Evolutionary conservation across 2,113 vertebrate genomes (phyloP).

Genomic region (Etheostoma spectabile): DNA sequence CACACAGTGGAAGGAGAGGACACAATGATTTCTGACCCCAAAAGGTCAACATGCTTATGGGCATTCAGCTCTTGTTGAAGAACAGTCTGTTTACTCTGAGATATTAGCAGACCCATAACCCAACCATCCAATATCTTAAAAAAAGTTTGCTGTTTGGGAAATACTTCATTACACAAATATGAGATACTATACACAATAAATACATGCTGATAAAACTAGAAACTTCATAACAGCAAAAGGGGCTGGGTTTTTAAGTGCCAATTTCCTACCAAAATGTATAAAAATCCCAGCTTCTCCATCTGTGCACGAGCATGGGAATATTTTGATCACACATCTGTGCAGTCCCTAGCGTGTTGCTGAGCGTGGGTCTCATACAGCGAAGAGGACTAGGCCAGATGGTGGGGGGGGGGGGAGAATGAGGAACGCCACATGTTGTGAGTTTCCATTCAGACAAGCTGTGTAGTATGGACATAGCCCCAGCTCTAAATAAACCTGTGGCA

Average conservation of each 20-base stretch:
- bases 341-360: slow-evolving; percentile 52
- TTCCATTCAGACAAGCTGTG: slow-evolving; percentile 79
- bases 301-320: slow-evolving; percentile 69
- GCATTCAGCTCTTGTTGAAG: slow-evolving; percentile 64
- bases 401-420: slow-evolving; percentile 22
- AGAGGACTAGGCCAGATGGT: slow-evolving; percentile 78
- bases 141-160: not conserved
- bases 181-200: not conserved
- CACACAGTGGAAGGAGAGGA: slow-evolving; percentile 77
- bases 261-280: not conserved
- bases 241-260: not conserved
- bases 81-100: slow-evolving; percentile 63
- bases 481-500: slow-evolving; percentile 79
- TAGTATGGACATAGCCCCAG: slow-evolving; percentile 57
- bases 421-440: slow-evolving; percentile 72
- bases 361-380: slow-evolving; percentile 54
- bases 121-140: not conserved
- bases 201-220: not conserved
- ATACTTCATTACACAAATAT: not conserved
- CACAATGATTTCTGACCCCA: slow-evolving; percentile 84
- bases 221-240: not conserved
- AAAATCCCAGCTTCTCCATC: slow-evolving; percentile 15
- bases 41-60: slow-evolving; percentile 82
- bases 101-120: slow-evolving; percentile 2
- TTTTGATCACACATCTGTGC: slow-evolving; percentile 80